Base-by-base conservation (phyloP, 2,888 invertebrate species). In the Sinohyriopsis cumingii region DNA sequence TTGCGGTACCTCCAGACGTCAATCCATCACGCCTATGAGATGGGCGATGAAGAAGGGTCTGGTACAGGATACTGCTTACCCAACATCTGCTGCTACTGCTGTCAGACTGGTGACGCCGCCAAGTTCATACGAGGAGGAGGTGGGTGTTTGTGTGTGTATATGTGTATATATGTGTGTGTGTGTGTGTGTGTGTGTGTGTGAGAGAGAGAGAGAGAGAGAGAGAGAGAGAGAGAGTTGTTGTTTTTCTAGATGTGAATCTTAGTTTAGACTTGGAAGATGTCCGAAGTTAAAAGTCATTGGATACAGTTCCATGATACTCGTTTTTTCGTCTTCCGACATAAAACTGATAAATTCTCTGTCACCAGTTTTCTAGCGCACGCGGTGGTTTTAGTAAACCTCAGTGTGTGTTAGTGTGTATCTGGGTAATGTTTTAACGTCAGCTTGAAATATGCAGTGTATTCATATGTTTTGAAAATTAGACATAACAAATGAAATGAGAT, bases 1-100 rank as follows among this genome's bases (percentile, higher is more conserved):
- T 55, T 82, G 68, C 71, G 85, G 0, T 79, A 81, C 63, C 73
- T 84, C 57, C 84, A 86, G 64, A 86, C 84, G 6, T 84, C 84
- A 0, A 76, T 83, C 15, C 64, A 72, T n/a, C 68, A 71, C 24
- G 84, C 85, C 3, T 69, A 73, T 24, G 80, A 82, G 20, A 72
- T 77, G 62, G 82, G 80, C 7, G 77, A 82, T 57, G 80, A 79
- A 0, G 68, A 71, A 25, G 83, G 80, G 2, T 65, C 71, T 0
- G 81, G 81, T 3, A 65, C 61, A 12, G 82, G 76, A 6, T 79
- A 66, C 63, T 64, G 75, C 65, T 25, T 79, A 24, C 79, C 80
- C 6, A 63, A 66, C 45, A 59, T 75, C 25, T 79, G 73, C 55
- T 69, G 72, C 63, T 68, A 65, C 15, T 65, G 73, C 20, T 78